Conservation (phyloP, 35 echinoderm and acorn worm genomes). For the Anneissia japonica region DNA sequence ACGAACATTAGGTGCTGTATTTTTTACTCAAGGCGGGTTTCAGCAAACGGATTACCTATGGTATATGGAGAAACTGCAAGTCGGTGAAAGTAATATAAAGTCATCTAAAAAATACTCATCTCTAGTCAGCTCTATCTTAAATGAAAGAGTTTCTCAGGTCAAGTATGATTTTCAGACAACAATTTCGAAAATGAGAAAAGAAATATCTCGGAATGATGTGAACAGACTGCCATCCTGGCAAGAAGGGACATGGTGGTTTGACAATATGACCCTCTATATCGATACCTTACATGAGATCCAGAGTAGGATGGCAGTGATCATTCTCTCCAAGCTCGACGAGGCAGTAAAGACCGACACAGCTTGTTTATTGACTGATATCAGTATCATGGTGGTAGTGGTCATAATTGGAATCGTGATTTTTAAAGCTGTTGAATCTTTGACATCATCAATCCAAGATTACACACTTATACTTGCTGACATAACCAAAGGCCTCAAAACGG, state of each 20-base stretch:
- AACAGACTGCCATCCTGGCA: conserved; percentile 56
- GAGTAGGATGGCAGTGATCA: conserved; percentile 61
- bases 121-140: conserved; percentile 43
- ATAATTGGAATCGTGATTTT: conserved; percentile 62
- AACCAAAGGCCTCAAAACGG: conserved; percentile 39
- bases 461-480: conserved; percentile 51
- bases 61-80: conserved; percentile 82
- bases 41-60: conserved; percentile 50
- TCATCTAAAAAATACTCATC: conserved; percentile 62
- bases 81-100: conserved; percentile 60
- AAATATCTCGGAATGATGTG: conserved; percentile 47
- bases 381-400: conserved; percentile 63
- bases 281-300: conserved; percentile 68
- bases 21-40: conserved; percentile 75
- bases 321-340: conserved; percentile 40
- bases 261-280: conserved; percentile 87
- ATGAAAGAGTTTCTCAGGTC: conserved; percentile 37
- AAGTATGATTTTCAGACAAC: conserved; percentile 37
- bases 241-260: conserved; percentile 74
- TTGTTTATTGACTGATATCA: conserved; percentile 48
- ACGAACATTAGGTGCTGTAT: conserved; percentile 68
- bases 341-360: conserved; percentile 54
- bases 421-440: conserved; percentile 59
- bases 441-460: conserved; percentile 60
- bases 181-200: conserved; percentile 42